Percentiles rank a stretch among this genome's conserved stretches.
Evolutionary conservation across 1,140 invertebrate species (phyloP).

Genomic region (Apocrypta bakeri): DNA sequence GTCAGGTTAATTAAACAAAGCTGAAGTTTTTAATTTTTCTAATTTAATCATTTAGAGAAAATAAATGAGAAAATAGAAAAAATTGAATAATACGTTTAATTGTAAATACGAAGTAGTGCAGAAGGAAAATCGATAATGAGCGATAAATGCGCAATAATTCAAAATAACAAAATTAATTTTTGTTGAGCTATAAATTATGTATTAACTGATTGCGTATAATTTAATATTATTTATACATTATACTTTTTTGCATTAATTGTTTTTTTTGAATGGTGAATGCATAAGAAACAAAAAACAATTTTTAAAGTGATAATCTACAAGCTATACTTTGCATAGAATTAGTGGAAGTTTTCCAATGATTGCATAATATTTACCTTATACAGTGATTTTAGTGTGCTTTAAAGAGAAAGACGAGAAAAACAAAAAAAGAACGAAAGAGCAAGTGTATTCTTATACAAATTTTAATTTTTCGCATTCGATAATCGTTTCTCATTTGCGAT

Average conservation of each 20-base stretch:
- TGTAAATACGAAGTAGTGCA: conserved; percentile 35
- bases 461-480: conserved; percentile 15
- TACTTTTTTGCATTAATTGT: not conserved
- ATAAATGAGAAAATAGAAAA: conserved; percentile 37
- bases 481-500: conserved; percentile 14
- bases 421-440: conserved; percentile 3
- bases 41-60: conserved; percentile 14
- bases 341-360: conserved; percentile 84
- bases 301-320: conserved; percentile 75
- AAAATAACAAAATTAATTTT: conserved; percentile 25
- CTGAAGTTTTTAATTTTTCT: conserved; percentile 33
- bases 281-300: not conserved
- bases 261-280: not conserved
- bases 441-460: not conserved
- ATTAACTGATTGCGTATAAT: not conserved
- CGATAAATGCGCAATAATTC: conserved; percentile 27
- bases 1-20: not conserved
- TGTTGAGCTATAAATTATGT: conserved; percentile 31
- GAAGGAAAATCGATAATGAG: conserved; percentile 5
- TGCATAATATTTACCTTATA: conserved; percentile 65
- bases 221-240: not conserved
- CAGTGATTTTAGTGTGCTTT: conserved; percentile 62
- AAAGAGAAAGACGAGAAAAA: conserved; percentile 53
- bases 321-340: conserved; percentile 93
- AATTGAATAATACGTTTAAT: conserved; percentile 25